Evolutionary conservation across 2,113 vertebrate species (phyloP), one percentile per base, ranked within the genome.

Genomic region (Toxotes jaculatrix): DNA sequence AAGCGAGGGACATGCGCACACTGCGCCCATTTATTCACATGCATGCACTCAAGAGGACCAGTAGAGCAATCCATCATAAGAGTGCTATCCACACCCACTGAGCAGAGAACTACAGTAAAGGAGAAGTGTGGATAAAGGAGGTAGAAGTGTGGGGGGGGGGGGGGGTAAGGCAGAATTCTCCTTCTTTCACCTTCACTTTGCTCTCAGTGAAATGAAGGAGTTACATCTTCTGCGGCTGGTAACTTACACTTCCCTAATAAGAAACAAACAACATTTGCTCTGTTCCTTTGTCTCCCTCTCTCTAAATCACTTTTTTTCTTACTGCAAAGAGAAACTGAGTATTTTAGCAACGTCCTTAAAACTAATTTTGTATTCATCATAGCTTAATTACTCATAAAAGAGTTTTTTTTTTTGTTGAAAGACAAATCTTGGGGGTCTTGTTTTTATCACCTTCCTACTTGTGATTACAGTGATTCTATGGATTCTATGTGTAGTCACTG

Each of bases 1-100:
- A 71, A 61, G 47, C 34, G 38, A 74, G 74, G 65, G 88, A 79
- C 66, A 84, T 72, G 77, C 4, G 31, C 63, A 84, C 51, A 55
- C 77, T 79, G 87, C 70, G 78, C 49, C 77, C 80, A 87, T 83
- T 91, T 82, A 88, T 89, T 85, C 87, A 88, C 84, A 82, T 87
- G 82, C 88, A 63, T 81, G 64, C 62, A 73, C 87, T 87, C 70
- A 40, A 74, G 82, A 85, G 84, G 83, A 79, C 82, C 74, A 66
- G 78, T 31, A 71, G 76, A 55, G 74, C 72, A 82, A 92, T 92
- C 90, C 84, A 93, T 93, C 89, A 92, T 87, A 74, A 82, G 74
- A 70, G 74, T 83, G 79, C 65, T 34, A 79, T 70, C 74, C 75
- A 85, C 78, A 86, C 80, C 83, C 77, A 85, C 84, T 74, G 76